phyloP scores from a whole-genome alignment of 2,113 vertebrate genomes.

The Nesoenas mayeri region DNA sequence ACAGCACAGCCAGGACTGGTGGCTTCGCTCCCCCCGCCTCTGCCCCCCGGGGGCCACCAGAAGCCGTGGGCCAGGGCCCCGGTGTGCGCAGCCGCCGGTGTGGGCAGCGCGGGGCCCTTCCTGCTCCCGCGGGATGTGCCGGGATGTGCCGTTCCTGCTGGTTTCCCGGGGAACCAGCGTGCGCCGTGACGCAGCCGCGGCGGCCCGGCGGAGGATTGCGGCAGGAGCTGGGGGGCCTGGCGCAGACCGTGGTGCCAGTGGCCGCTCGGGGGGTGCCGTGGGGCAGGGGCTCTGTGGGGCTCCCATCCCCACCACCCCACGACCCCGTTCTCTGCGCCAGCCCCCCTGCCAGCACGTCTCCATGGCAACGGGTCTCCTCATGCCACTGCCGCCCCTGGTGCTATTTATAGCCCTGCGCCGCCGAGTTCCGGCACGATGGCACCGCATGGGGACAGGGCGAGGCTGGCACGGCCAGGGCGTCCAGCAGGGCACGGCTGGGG shows the following conservation, averaged over 20 bases:
- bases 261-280: fast-evolving
- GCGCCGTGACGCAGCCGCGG: not conserved
- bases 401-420: slow-evolving; percentile 62
- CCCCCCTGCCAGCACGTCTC: slow-evolving; percentile 29
- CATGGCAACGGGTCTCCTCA: slow-evolving; percentile 59
- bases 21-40: fast-evolving
- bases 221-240: too few species aligned
- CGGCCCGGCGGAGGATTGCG: not conserved
- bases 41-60: fast-evolving
- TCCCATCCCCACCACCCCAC: not conserved
- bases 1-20: not conserved
- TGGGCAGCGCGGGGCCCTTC: not conserved
- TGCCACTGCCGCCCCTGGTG: not conserved
- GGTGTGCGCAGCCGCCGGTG: fast-evolving
- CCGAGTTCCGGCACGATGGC: not conserved
- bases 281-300: not conserved
- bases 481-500: not conserved
- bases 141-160: not conserved
- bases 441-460: not conserved
- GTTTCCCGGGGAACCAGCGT: not conserved
- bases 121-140: not conserved
- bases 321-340: not conserved
- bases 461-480: not conserved
- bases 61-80: not conserved
- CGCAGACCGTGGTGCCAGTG: fast-evolving